Evolutionary conservation across 2,797 vertebrate species (phyloP).

Genomic region (Sebastes minor): DNA sequence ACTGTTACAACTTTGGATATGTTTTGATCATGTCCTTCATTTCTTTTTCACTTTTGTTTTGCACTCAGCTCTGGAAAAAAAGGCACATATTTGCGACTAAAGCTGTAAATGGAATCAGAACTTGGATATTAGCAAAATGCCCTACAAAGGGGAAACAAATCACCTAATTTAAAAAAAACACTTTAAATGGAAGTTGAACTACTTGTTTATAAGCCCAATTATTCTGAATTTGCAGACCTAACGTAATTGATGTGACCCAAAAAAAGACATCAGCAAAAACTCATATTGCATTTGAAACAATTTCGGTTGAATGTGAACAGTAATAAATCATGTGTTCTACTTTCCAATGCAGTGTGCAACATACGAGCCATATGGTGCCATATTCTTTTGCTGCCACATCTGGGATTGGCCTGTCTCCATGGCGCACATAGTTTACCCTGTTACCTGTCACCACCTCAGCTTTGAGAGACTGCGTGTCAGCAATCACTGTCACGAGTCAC

Average conservation of each 20-base stretch:
- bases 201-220: background rate
- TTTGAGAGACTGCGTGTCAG: slow-evolving; percentile 66
- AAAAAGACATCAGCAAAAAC: slow-evolving; percentile 22
- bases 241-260: slow-evolving; percentile 28
- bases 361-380: slow-evolving; percentile 59
- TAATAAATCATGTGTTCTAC: slow-evolving; percentile 57
- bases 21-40: slow-evolving; percentile 51
- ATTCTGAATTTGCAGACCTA: background rate
- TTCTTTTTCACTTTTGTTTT: slow-evolving; percentile 17
- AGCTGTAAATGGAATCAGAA: slow-evolving; percentile 20
- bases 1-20: slow-evolving; percentile 51
- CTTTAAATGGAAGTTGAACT: background rate
- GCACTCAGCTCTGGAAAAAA: background rate
- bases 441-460: slow-evolving; percentile 73
- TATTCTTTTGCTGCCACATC: slow-evolving; percentile 56
- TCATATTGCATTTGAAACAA: slow-evolving; percentile 35
- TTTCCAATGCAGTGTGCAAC: slow-evolving; percentile 29
- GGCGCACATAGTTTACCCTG: slow-evolving; percentile 63
- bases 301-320: slow-evolving; percentile 18
- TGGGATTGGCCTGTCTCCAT: slow-evolving; percentile 60
- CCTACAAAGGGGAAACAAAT: background rate
- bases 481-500: slow-evolving; percentile 70
- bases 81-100: background rate
- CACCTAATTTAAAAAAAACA: background rate
- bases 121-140: background rate